Conservation (phyloP, 2,113 vertebrate genomes). For the Colinus virginianus region DNA sequence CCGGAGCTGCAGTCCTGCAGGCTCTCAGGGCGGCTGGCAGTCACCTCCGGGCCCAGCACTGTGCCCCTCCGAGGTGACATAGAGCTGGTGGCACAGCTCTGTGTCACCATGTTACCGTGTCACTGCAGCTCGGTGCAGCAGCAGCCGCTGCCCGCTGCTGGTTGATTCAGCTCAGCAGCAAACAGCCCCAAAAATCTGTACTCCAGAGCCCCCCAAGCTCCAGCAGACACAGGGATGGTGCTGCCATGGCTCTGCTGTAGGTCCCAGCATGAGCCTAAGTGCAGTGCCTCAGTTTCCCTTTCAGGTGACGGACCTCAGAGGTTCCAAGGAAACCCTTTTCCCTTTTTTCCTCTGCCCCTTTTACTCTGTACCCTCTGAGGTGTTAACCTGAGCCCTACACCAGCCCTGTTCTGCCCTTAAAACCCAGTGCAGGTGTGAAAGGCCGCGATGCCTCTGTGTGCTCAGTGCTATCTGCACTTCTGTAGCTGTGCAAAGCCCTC, state of each 20-base stretch:
- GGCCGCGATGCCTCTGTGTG: constrained; percentile 1
- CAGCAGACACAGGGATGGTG: neutral
- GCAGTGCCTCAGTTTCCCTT: neutral
- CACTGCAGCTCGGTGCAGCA: neutral
- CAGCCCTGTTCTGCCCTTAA: rapidly evolving
- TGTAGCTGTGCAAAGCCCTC: neutral
- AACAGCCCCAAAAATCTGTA: neutral
- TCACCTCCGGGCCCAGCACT: neutral
- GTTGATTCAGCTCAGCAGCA: neutral
- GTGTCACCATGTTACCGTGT: neutral
- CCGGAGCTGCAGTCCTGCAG: neutral
- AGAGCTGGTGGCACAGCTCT: neutral
- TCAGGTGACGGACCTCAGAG: neutral
- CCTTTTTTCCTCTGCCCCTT: neutral
- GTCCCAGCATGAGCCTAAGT: rapidly evolving
- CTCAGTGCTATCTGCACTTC: neutral
- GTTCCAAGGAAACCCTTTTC: neutral
- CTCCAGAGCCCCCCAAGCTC: too few relatives aligned
- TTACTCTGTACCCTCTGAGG: neutral
- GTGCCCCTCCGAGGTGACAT: rapidly evolving
- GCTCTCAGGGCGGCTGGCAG: rapidly evolving
- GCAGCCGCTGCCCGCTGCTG: neutral
- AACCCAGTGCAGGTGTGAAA: constrained; percentile 26
- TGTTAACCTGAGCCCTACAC: neutral
- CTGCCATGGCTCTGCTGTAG: too few relatives aligned